phyloP scores from a whole-genome alignment of 2,113 vertebrate genomes.

The Lynx canadensis region DNA sequence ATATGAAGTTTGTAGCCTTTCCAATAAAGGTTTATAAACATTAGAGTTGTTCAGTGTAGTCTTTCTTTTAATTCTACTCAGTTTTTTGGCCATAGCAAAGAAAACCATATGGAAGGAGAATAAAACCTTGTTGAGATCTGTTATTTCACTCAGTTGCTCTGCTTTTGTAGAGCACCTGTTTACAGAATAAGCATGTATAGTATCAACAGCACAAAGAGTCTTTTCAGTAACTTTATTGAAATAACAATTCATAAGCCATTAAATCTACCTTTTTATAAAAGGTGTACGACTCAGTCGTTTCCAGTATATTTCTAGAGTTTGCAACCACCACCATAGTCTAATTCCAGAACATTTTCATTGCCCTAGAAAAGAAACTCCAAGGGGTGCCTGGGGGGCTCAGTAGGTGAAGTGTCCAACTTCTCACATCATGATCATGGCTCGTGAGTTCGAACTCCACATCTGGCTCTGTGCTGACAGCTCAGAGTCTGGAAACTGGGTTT shows the following conservation, averaged over 20 bases:
- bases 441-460: too few species aligned
- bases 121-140: not conserved
- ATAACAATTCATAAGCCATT: not conserved
- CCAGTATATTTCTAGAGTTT: not conserved
- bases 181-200: not conserved
- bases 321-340: not conserved
- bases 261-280: not conserved
- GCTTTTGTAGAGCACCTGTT: not conserved
- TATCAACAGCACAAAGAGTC: not conserved
- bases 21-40: conserved; percentile 78
- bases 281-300: not conserved
- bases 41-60: conserved; percentile 54
- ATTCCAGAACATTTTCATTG: not conserved
- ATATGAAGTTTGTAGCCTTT: conserved; percentile 74
- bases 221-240: not conserved
- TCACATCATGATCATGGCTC: too few species aligned
- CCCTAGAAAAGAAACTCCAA: not conserved
- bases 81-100: not conserved
- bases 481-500: too few species aligned
- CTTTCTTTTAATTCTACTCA: conserved; percentile 36
- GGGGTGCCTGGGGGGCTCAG: too few species aligned
- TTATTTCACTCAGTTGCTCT: not conserved
- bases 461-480: too few species aligned
- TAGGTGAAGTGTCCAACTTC: too few species aligned
- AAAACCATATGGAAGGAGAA: not conserved